phyloP scores from a whole-genome alignment of 2,888 invertebrate species.

The Gonocerus acuteangulatus region DNA sequence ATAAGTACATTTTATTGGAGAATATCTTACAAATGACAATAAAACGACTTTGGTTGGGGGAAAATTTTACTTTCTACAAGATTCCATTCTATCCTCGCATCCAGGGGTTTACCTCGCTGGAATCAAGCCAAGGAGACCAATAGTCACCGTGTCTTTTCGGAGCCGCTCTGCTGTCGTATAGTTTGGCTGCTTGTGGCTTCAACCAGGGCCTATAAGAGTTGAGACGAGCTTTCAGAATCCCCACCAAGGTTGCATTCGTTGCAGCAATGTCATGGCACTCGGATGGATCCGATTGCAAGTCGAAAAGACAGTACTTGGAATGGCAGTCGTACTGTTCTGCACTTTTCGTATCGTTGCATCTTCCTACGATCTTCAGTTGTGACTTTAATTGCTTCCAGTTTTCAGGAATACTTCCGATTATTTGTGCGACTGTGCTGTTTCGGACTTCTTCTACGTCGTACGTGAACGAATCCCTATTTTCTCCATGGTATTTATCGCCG shows the following conservation, averaged over 20 bases:
- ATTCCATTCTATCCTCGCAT: too few species aligned
- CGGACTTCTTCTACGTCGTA: slow-evolving; percentile 13
- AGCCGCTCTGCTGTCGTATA: background rate
- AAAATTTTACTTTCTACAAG: too few species aligned
- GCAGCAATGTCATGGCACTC: slow-evolving; percentile 58
- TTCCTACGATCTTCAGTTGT: background rate
- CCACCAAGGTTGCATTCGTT: too few species aligned
- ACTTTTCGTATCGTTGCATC: background rate
- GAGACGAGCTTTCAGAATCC: too few species aligned
- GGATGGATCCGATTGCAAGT: slow-evolving; percentile 68
- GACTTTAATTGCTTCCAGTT: background rate
- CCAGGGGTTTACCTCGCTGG: background rate
- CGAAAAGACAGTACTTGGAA: slow-evolving; percentile 52
- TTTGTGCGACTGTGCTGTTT: background rate
- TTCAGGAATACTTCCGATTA: background rate
- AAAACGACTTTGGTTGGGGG: too few species aligned
- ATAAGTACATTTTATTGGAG: too few species aligned
- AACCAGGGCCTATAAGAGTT: background rate
- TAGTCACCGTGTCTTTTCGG: background rate
- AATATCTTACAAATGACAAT: too few species aligned
- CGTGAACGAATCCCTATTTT: background rate
- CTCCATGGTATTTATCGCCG: slow-evolving; percentile 12
- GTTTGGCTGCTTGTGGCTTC: background rate
- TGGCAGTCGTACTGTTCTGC: slow-evolving; percentile 13
- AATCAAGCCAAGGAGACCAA: slow-evolving; percentile 6